Base-by-base conservation (phyloP, 2,888 invertebrate genomes). In the Dasysyrphus tricinctus region DNA sequence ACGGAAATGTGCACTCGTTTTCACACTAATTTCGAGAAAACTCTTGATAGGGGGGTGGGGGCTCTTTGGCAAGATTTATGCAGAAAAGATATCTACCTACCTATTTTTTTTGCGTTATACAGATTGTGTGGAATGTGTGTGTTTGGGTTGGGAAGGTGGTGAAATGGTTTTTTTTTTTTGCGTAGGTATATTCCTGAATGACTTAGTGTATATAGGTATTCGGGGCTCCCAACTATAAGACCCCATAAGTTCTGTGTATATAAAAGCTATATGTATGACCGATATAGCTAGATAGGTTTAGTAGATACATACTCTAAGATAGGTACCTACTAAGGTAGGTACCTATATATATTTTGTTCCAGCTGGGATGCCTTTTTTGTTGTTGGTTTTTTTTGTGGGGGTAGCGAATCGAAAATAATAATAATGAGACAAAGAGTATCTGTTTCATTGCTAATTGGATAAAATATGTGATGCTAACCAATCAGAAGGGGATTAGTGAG, bases 381-480 rank as follows among this genome's bases (percentile, higher is more conserved):
- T n/a, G 42, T 42, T 39, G n/a, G n/a, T 42, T 14, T 34, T 34
- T 47, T 57, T 32, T 54, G 67, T 67, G 67, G 65, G 67, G 73
- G 63, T 73, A 78, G 61, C 47, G 69, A 81, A 74, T 70, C 61
- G 78, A 72, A 78, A 81, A 65, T 81, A 61, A 67, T 67, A 49
- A 49, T 49, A 86, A 77, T 78, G 70, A 86, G 86, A 82, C 81
- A 81, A 81, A 86, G 78, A 82, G 81, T 82, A 86, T 86, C 86
- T 86, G 79, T 86, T 86, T 79, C 82, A 86, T 51, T 86, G 86
- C 81, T 86, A 86, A 86, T 86, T 86, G 81, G 86, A 82, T 86
- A 81, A 86, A 86, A 86, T 86, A 86, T 76, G 61, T 86, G 86
- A 86, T 82, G 86, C 74, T 82, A 59, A 79, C 86, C 86, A 86